Evolutionary conservation across 2,797 vertebrate genomes (phyloP).

Genomic region (Petrocephalus schoutedeni): DNA sequence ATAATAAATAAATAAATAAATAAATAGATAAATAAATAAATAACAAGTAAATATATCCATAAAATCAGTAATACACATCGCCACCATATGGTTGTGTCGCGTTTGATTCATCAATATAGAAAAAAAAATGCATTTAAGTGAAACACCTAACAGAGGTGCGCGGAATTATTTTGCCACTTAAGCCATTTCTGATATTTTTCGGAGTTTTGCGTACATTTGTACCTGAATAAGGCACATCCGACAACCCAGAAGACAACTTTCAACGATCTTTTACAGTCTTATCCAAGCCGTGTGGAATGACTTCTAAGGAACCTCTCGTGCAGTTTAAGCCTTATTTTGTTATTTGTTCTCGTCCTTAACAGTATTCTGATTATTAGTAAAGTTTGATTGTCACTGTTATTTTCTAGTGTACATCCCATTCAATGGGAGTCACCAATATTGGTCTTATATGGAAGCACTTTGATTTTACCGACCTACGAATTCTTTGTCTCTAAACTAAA

Average conservation of each 20-base stretch:
- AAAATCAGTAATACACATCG: background rate
- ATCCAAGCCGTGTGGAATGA: background rate
- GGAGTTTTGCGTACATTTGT: background rate
- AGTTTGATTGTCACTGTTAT: background rate
- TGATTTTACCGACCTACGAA: background rate
- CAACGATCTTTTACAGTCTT: background rate
- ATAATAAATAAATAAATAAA: background rate
- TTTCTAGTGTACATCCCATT: constrained; percentile 8
- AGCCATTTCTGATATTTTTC: background rate
- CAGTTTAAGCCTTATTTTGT: background rate
- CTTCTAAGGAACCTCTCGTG: background rate
- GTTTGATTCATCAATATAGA: background rate
- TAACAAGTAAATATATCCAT: background rate
- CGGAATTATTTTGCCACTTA: background rate
- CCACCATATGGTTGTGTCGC: background rate
- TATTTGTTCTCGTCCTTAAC: background rate
- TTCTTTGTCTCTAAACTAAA: background rate
- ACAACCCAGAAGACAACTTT: background rate
- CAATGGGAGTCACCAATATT: background rate
- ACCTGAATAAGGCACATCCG: background rate
- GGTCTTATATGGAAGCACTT: background rate
- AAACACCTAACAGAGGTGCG: background rate
- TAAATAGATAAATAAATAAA: background rate
- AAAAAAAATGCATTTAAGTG: background rate
- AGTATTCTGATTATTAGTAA: background rate